A percentile compares a stretch with the other conserved stretches of the same genome.
Conservation (phyloP, 92 coral and sea anemone species). For the Porites rus region DNA sequence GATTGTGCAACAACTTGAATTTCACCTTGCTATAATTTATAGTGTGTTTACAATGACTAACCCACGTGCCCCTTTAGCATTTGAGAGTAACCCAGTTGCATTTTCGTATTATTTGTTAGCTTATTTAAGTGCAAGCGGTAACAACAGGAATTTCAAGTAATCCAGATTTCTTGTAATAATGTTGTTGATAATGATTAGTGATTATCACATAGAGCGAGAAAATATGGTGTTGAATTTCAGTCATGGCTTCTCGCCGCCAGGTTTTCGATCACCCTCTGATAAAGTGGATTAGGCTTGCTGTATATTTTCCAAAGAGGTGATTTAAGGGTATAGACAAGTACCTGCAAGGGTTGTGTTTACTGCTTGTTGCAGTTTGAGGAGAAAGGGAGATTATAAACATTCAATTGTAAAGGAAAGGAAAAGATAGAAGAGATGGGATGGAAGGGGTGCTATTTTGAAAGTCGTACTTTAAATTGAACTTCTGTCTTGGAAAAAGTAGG, state of each 20-base stretch:
- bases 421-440: too few species aligned
- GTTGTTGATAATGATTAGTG: background rate
- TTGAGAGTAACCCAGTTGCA: constrained; percentile 11
- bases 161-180: background rate
- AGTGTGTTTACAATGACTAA: background rate
- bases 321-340: background rate
- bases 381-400: too few species aligned
- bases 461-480: too few species aligned
- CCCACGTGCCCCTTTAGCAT: constrained; percentile 8
- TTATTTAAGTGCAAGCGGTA: background rate
- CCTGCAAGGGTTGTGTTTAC: background rate
- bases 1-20: constrained; percentile 22
- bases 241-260: background rate
- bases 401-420: too few species aligned
- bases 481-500: too few species aligned
- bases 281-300: too few species aligned
- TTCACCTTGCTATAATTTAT: background rate
- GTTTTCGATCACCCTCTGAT: too few species aligned
- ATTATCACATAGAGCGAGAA: background rate
- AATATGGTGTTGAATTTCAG: background rate
- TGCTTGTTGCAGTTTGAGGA: too few species aligned
- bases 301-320: background rate
- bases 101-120: background rate
- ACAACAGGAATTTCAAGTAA: background rate
- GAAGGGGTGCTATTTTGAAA: too few species aligned